Percentiles rank a stretch among this genome's conserved stretches.
phyloP scores from a whole-genome alignment of 2,888 invertebrate species.

The Pterobdella sp. region DNA sequence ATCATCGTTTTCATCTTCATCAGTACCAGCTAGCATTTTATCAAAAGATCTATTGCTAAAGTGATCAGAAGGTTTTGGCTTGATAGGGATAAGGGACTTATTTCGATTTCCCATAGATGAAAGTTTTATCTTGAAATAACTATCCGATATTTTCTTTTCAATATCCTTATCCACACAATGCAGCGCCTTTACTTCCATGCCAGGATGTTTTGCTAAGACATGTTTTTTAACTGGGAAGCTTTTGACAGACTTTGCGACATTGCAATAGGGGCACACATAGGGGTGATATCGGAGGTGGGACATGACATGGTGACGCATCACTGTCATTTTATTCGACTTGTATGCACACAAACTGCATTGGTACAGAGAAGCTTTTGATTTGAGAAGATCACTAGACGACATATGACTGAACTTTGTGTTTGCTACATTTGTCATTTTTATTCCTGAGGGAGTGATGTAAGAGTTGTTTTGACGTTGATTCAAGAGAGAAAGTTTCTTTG shows the following conservation, averaged over 20 bases:
- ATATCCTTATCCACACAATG: conserved; percentile 26
- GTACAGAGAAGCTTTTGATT: conserved; percentile 23
- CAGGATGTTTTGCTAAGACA: conserved; percentile 31
- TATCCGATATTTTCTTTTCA: conserved; percentile 32
- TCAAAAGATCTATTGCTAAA: not conserved
- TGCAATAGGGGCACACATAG: conserved; percentile 34
- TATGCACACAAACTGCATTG: conserved; percentile 30
- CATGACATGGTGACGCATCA: conserved; percentile 36
- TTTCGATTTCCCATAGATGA: not conserved
- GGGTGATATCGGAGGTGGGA: conserved; percentile 35
- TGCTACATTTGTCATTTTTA: conserved; percentile 23
- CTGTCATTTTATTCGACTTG: conserved; percentile 28
- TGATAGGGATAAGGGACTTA: too few relatives aligned
- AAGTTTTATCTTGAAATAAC: conserved; percentile 23
- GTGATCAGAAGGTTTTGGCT: too few relatives aligned
- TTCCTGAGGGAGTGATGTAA: not conserved
- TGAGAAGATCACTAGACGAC: not conserved
- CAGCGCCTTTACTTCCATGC: conserved; percentile 26
- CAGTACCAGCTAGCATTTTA: not conserved
- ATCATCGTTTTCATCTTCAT: not conserved
- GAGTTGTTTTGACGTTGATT: conserved; percentile 10
- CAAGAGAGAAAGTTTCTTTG: not conserved
- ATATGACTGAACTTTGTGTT: conserved; percentile 27
- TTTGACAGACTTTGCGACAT: conserved; percentile 29
- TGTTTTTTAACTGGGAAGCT: conserved; percentile 34